Conservation (phyloP, 2,797 vertebrate species). For the Meda fulgida region DNA sequence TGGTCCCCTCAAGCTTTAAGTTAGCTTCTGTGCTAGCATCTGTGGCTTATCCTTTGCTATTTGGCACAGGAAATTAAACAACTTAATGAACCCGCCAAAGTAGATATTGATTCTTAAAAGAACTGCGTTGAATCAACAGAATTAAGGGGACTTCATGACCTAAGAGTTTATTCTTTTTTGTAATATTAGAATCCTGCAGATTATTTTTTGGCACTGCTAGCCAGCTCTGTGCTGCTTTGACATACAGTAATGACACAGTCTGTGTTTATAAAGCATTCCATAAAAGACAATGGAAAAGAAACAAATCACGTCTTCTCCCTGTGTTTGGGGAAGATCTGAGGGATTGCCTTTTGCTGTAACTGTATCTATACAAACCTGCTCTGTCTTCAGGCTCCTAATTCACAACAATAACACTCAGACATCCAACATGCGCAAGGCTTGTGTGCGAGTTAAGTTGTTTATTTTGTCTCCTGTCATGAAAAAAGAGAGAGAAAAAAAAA, state of each 20-base stretch:
- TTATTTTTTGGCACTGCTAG: constrained; percentile 11
- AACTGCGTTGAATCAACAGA: constrained; percentile 32
- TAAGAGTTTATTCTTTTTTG: constrained; percentile 21
- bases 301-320: constrained; percentile 34
- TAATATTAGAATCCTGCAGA: constrained; percentile 24
- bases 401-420: constrained; percentile 71
- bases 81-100: constrained; percentile 7
- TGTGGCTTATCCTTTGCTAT: constrained; percentile 22
- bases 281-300: constrained; percentile 44
- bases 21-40: constrained; percentile 26
- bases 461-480: constrained; percentile 78
- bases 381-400: constrained; percentile 69
- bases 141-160: constrained; percentile 31
- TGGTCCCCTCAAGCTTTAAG: constrained; percentile 10
- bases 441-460: constrained; percentile 75
- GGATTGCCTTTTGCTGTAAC: constrained; percentile 59
- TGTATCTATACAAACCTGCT: constrained; percentile 66
- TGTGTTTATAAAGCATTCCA: constrained; percentile 49
- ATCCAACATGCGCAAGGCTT: constrained; percentile 62
- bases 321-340: constrained; percentile 62
- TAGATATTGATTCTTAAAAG: constrained; percentile 32
- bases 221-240: not conserved
- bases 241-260: constrained; percentile 25
- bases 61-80: constrained; percentile 37
- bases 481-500: constrained; percentile 44